Base-by-base conservation (phyloP, 2,888 invertebrate genomes). In the Limnephilus auricula region DNA sequence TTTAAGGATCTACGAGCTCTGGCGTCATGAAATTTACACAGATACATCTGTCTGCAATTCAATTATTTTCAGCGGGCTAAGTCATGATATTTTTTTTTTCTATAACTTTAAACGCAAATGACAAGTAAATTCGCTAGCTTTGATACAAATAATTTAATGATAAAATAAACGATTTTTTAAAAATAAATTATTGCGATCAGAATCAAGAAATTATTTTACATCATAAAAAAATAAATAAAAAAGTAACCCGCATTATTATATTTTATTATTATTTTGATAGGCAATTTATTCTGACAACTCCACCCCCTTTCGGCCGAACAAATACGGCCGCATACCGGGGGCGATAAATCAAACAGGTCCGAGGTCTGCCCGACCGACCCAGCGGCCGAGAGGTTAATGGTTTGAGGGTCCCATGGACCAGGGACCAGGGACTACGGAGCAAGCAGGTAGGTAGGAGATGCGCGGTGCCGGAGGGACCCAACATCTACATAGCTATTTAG, bases 201-300 rank as follows among this genome's bases (percentile, higher is more conserved):
- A 85, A 85, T 85, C 18, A 65, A 25, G 25, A n/a, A 65, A 50
- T 50, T 15, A 18, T 18, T 50, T 50, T 50, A 50, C 45, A n/a
- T 84, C 40, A n/a, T 2, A 37, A 37, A n/a, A 40, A 37, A 37
- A 37, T 12, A 40, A 37, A 30, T 18, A 32, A 86, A 78, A 88
- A 34, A 78, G 13, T 32, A 87, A 13, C 34, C 87, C 87, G 85
- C 40, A 37, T 34, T n/a, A 5, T 83, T 78, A 25, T 45, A 50
- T 85, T 85, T 34, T 78, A 34, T 37, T n/a, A 87, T 87, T 88
- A 87, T 87, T 87, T 87, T 78, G 82, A 65, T 82, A 83, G 83
- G 90, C 83, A 90, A 90, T 90, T 83, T 90, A 90, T 90, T 90
- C 90, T n/a, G 90, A 90, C 90, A 90, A 83, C 83, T 83, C 50